Evolutionary conservation across 2,888 invertebrate genomes (phyloP).

Genomic region (Vandiemenella viatica): DNA sequence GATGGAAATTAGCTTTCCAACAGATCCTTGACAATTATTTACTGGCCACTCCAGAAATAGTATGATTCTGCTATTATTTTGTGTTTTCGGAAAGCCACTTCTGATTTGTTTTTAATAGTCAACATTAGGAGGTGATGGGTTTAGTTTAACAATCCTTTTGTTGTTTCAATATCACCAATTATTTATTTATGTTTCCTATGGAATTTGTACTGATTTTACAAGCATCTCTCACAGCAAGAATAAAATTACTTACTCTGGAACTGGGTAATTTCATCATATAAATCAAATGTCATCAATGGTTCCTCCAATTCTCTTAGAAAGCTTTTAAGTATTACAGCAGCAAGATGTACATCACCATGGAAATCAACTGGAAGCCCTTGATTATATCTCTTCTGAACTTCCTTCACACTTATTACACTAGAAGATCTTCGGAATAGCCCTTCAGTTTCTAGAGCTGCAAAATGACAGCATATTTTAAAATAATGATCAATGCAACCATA

Average conservation of each 20-base stretch:
- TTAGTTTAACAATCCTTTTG: too few relatives aligned
- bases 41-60: too few relatives aligned
- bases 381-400: slow-evolving; percentile 74
- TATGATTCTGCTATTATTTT: too few relatives aligned
- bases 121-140: too few relatives aligned
- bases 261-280: slow-evolving; percentile 83
- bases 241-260: slow-evolving; percentile 57
- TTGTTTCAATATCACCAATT: neutral
- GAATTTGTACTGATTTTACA: neutral
- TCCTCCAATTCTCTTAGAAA: slow-evolving; percentile 85
- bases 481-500: neutral
- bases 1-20: too few relatives aligned
- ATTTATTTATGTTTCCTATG: too few relatives aligned
- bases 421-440: slow-evolving; percentile 93
- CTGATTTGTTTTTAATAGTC: too few relatives aligned
- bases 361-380: slow-evolving; percentile 68
- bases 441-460: slow-evolving; percentile 77
- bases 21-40: too few relatives aligned
- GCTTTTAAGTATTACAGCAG: slow-evolving; percentile 88
- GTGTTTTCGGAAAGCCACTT: too few relatives aligned
- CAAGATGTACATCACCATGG: slow-evolving; percentile 71
- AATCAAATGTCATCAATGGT: slow-evolving; percentile 81
- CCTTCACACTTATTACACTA: slow-evolving; percentile 65
- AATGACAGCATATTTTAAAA: slow-evolving; percentile 1
- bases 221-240: neutral